Conservation (phyloP, 2,888 invertebrate genomes). For the Athalia rosae region DNA sequence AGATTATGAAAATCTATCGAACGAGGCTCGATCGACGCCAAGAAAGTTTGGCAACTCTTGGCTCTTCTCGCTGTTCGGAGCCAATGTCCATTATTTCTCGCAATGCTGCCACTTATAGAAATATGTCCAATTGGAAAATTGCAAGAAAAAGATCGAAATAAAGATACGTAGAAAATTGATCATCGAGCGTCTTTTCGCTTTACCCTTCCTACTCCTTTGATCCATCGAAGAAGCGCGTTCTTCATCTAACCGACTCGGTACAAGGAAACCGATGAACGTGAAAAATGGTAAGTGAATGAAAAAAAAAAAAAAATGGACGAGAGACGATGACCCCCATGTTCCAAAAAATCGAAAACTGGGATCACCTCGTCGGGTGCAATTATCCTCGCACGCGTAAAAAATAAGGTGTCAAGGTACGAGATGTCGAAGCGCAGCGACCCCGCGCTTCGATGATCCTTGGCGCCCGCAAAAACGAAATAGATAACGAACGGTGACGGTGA, state of each 20-base stretch:
- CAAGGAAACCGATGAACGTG: background rate
- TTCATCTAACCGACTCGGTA: too few relatives aligned
- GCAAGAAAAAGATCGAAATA: background rate
- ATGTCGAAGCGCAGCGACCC: background rate
- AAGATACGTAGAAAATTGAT: too few relatives aligned
- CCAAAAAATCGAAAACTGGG: background rate
- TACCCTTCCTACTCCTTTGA: too few relatives aligned
- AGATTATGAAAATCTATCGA: slow-evolving; percentile 16
- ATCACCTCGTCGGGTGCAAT: background rate
- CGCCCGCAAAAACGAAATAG: background rate
- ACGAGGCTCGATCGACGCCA: slow-evolving; percentile 2
- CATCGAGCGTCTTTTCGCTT: too few relatives aligned
- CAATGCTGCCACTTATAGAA: background rate
- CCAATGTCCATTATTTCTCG: background rate
- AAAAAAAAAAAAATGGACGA: background rate
- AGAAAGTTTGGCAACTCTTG: slow-evolving; percentile 19
- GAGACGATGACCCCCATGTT: background rate
- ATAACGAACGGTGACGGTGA: background rate
- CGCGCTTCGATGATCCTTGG: slow-evolving; percentile 16
- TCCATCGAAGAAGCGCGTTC: too few relatives aligned
- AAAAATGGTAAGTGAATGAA: background rate
- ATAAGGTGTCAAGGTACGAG: slow-evolving; percentile 28
- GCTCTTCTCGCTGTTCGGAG: background rate
- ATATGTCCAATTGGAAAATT: background rate
- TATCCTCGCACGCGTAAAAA: background rate